Evolutionary conservation across 2,888 invertebrate genomes (phyloP), one percentile per base, ranked within the genome.

Genomic region (Megastigmus dorsalis): DNA sequence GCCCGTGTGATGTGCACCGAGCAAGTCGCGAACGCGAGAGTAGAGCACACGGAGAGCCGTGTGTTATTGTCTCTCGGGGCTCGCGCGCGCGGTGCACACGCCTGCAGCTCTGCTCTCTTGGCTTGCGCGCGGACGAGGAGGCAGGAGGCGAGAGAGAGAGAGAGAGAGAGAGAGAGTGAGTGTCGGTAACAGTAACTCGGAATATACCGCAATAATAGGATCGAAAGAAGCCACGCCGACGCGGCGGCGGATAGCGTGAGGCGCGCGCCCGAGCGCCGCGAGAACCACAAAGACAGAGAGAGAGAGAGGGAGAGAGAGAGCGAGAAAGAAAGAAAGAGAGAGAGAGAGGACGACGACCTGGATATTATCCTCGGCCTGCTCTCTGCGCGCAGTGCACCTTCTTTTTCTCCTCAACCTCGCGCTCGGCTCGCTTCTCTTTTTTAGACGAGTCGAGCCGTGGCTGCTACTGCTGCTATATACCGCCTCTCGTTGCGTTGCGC

Each of bases 141-240:
- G 55, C 20, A 38, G 15, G 48, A 26, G 2, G 26, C 5, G 69
- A 50, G 54, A 55, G 59, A 60, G 65, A 30, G 28, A 33, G 48
- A 6, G 33, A 20, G 43, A 33, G 45, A 41, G 36, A 55, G 48
- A 23, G 18, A 36, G 52, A 66, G 48, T 3, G 20, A 15, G 36
- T 45, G 18, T 20, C 15, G 62, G 67, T 71, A 71, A 75, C 75
- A 75, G 75, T 71, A 75, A 75, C 75, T 75, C 48, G 66, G 65
- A 30, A 65, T 67, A 68, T 75, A 75, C 75, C 75, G 75, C 75
- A 75, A 75, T 75, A 75, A 75, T 75, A 75, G 75, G 75, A 75
- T 67, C 70, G 66, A 57, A 57, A 73, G 65, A 67, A 72, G 63
- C 69, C 55, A 63, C 63, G 72, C 43, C 62, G 55, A 59, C 62